Evolutionary conservation across 2,888 invertebrate genomes (phyloP).

Genomic region (Anorthoa munda): DNA sequence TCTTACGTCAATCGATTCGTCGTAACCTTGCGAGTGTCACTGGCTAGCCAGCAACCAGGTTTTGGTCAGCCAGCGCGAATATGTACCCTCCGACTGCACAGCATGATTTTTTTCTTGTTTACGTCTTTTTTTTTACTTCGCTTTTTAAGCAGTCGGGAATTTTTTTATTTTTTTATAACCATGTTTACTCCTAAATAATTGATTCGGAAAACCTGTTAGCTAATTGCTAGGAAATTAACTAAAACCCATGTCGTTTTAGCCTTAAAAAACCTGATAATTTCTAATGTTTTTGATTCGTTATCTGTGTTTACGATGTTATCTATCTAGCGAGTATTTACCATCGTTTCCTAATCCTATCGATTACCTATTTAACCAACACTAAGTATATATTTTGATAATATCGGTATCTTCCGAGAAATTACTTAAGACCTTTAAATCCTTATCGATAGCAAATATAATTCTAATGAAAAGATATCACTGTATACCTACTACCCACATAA

Average conservation of each 20-base stretch:
- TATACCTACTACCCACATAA: not conserved
- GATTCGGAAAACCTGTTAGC: slow-evolving; percentile 34
- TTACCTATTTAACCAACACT: slow-evolving; percentile 44
- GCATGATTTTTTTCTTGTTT: too few relatives aligned
- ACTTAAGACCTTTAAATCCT: slow-evolving; percentile 31
- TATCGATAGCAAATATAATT: slow-evolving; percentile 53
- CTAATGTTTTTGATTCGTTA: slow-evolving; percentile 46
- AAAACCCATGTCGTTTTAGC: not conserved
- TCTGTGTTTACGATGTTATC: slow-evolving; percentile 44
- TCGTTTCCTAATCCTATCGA: slow-evolving; percentile 38
- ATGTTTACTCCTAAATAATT: not conserved
- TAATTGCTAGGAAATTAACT: slow-evolving; percentile 17
- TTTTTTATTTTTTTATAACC: not conserved
- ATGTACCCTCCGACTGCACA: too few relatives aligned
- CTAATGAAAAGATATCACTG: slow-evolving; percentile 42
- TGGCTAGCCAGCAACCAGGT: too few relatives aligned
- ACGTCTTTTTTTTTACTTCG: too few relatives aligned
- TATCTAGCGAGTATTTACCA: slow-evolving; percentile 32
- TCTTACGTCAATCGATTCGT: too few relatives aligned
- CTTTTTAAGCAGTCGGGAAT: too few relatives aligned
- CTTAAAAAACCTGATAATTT: slow-evolving; percentile 33
- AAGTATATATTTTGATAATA: slow-evolving; percentile 21
- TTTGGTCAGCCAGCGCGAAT: too few relatives aligned
- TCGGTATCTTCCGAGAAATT: slow-evolving; percentile 58
- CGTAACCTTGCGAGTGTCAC: too few relatives aligned